Evolutionary conservation across 1,140 invertebrate species (phyloP).

Genomic region (Colletes gigas): DNA sequence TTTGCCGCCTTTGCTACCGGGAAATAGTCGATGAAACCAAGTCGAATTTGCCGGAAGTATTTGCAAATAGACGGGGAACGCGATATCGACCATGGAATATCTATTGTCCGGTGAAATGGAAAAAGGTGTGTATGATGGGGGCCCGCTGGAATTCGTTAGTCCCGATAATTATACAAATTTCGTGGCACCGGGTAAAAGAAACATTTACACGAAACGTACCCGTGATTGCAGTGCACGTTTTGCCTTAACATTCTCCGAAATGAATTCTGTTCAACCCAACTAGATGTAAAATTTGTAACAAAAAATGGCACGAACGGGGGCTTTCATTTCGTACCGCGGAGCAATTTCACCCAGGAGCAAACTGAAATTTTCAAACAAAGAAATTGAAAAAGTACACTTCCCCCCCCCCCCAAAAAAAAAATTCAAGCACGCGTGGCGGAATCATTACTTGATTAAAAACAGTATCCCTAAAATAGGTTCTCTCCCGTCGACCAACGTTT

Average conservation of each 20-base stretch:
- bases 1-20: neutral
- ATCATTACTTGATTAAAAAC: slow-evolving; percentile 27
- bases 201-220: no score
- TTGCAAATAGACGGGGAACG: neutral
- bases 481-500: slow-evolving; percentile 22
- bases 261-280: neutral
- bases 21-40: neutral
- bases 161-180: no score
- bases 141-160: no score
- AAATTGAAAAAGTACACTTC: neutral
- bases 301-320: neutral
- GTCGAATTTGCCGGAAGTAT: neutral
- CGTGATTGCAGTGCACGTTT: no score
- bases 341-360: neutral
- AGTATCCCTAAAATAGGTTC: neutral
- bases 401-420: no score
- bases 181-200: neutral
- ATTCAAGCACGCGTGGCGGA: neutral
- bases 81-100: neutral
- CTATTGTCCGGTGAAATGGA: neutral
- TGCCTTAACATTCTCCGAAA: no score
- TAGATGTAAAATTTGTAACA: neutral
- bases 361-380: neutral
- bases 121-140: neutral
- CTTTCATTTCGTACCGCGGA: neutral